Conservation (phyloP, 2,797 vertebrate species). For the Paramormyrops hopkinsi region DNA sequence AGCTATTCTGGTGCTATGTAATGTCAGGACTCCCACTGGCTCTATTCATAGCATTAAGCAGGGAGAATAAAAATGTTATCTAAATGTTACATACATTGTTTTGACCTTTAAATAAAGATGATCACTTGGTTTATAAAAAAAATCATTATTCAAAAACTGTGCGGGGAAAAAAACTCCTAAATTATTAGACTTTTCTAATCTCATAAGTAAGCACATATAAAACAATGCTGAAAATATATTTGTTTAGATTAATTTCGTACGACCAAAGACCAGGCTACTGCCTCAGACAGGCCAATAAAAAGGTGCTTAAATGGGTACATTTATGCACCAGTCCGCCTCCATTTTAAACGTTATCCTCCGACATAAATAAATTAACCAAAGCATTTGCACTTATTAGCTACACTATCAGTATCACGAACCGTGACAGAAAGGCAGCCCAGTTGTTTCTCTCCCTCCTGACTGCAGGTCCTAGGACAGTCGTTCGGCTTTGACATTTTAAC, state of each 20-base stretch:
- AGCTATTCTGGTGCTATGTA: background rate
- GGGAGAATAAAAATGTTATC: background rate
- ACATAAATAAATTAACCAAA: slow-evolving; percentile 1
- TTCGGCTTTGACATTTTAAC: slow-evolving; percentile 3
- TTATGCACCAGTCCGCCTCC: background rate
- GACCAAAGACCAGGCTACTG: background rate
- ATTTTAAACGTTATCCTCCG: background rate
- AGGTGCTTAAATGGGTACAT: background rate
- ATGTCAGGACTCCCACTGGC: background rate
- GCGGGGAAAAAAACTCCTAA: background rate
- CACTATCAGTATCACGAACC: background rate
- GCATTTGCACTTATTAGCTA: background rate
- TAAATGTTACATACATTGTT: slow-evolving; percentile 4
- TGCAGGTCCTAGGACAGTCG: background rate
- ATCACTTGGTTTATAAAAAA: background rate
- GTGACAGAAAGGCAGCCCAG: background rate
- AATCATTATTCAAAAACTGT: background rate
- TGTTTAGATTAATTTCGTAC: background rate
- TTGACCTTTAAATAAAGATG: background rate
- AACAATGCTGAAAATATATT: background rate
- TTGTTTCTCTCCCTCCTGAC: background rate
- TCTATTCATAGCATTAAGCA: background rate
- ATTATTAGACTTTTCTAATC: background rate
- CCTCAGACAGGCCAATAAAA: background rate
- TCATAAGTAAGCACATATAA: background rate